Conservation (phyloP, 2,888 invertebrate species). For the Megamerina dolium region DNA sequence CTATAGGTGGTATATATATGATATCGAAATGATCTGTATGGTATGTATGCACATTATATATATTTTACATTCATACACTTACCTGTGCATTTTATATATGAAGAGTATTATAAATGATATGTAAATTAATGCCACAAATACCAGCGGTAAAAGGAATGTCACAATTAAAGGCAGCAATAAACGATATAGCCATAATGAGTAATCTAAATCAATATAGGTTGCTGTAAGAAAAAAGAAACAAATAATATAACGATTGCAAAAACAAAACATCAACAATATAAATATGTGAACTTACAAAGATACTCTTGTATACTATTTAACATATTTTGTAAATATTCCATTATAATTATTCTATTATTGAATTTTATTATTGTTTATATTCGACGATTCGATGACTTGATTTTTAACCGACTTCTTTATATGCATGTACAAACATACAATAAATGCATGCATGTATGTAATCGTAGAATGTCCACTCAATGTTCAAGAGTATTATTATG, state of each 20-base stretch:
- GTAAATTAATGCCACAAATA: conserved; percentile 77
- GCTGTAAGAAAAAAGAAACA: conserved; percentile 53
- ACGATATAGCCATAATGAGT: conserved; percentile 79
- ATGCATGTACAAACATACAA: too few relatives aligned
- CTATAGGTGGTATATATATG: too few relatives aligned
- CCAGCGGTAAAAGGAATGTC: conserved; percentile 76
- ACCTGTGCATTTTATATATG: conserved; percentile 80
- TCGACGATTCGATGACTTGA: too few relatives aligned
- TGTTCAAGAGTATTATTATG: too few relatives aligned
- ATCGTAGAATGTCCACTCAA: too few relatives aligned
- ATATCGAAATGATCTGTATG: background rate
- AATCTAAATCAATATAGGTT: conserved; percentile 75
- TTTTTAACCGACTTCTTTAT: too few relatives aligned
- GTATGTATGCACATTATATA: background rate
- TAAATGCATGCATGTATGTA: too few relatives aligned
- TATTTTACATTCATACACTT: conserved; percentile 22
- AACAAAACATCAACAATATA: background rate
- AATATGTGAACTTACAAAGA: conserved; percentile 32
- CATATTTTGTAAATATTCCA: conserved; percentile 37
- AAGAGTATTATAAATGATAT: conserved; percentile 76
- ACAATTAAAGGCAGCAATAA: conserved; percentile 74
- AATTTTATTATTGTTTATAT: too few relatives aligned
- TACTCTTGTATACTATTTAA: conserved; percentile 30
- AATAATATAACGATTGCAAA: background rate
- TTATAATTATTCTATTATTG: conserved; percentile 13